These are phyloP conservation scores for Ataeniobius toweri DNA, from an alignment of 2,797 vertebrate species.

Conservation along the genomic window DNA sequence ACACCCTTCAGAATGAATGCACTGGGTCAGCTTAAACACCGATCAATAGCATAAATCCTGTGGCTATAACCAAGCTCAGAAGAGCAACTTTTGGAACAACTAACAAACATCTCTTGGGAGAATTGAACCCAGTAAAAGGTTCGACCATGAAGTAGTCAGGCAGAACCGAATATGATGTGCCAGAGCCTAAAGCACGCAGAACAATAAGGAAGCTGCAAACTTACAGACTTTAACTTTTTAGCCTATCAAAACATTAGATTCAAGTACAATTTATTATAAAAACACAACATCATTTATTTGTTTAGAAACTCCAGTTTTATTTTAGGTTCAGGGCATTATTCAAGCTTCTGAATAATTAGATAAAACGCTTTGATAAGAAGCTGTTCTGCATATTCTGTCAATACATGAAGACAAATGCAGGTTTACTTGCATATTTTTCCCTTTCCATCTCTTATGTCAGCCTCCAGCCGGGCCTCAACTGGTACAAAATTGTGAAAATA, in stretches of 20 bases:
- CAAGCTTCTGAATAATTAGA: not conserved
- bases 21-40: slow-evolving; percentile 32
- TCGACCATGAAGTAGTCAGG: not conserved
- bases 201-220: not conserved
- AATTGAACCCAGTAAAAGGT: slow-evolving; percentile 1
- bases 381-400: not conserved
- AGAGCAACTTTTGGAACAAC: slow-evolving; percentile 9
- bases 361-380: not conserved
- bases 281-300: not conserved
- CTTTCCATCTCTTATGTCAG: not conserved
- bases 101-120: slow-evolving; percentile 9
- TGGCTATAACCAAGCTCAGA: slow-evolving; percentile 20
- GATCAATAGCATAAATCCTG: slow-evolving; percentile 46
- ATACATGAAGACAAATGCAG: not conserved
- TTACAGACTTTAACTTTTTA: not conserved
- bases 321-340: not conserved
- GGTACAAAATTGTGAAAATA: slow-evolving; percentile 14
- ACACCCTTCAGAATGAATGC: slow-evolving; percentile 30
- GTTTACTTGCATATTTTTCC: not conserved
- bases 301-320: not conserved
- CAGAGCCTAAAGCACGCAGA: not conserved
- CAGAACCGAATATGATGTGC: not conserved
- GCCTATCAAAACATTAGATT: not conserved
- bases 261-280: not conserved
- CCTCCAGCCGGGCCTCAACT: slow-evolving; percentile 20